Evolutionary conservation across 2,113 vertebrate species (phyloP), one percentile per base, ranked within the genome.

Genomic region (Trichomycterus rosablanca): DNA sequence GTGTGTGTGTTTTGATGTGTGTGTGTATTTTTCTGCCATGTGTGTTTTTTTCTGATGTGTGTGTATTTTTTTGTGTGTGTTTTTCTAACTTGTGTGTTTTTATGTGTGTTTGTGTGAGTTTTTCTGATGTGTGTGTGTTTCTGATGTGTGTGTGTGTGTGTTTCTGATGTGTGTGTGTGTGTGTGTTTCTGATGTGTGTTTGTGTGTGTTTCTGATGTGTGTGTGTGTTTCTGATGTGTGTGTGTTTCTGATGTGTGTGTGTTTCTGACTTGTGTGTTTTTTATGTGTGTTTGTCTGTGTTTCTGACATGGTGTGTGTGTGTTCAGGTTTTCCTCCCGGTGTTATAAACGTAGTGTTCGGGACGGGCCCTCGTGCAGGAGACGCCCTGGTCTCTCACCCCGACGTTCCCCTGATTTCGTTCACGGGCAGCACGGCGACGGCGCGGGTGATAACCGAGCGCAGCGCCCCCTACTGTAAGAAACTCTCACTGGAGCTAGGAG

Each of bases 301-400:
- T 11, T 24, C 7, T 46, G 18, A 23, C 8, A 11, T 19, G 22
- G 44, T 46, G 19, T 61, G 2, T 10, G 5, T 52, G 35, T 43
- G 35, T 18, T 0, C 57, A 98, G 95, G 93, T 2, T 68, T 99
- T 34, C 94, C 95, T 7, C 84, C 86, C 0, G 96, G 96, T 2
- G 94, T 99, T n/a, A 86, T 99, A 66, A 99, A 98, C 11, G 66
- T 98, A 0, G 86, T 99, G 3, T 96, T 98, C 37, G 96, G 96
- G 16, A 86, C 72, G 0, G 96, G 96, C 0, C 67, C 87, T 1
- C 84, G 52, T 58, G 90, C 85, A 0, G 94, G 95, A 0, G 89
- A 92, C 12, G 93, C 93, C 3, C 83, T 99, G 0, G 93, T 95
- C 9, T 88, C 87, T 48, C 96, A 99, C 24, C 92, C 92, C 0